A percentile compares a stretch with the other conserved stretches of the same genome.
These are phyloP conservation scores for Corythornis cristatus DNA, from an alignment of 2,113 vertebrate genomes.

Conservation along the genomic window DNA sequence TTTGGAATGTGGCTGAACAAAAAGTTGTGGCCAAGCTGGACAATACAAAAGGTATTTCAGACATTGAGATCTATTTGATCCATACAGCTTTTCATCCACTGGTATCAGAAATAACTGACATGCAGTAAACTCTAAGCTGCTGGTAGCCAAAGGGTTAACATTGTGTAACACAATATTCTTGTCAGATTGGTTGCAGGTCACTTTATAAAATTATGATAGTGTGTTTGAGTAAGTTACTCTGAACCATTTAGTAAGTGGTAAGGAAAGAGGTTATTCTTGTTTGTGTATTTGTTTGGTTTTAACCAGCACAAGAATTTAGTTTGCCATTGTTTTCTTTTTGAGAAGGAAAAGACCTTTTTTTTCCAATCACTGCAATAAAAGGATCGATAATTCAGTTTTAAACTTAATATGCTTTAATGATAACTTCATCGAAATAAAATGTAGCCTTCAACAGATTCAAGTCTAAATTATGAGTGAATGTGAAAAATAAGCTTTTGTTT, in stretches of 20 bases:
- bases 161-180: background rate
- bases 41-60: constrained; percentile 89
- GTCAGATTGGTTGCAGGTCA: background rate
- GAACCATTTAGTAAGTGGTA: background rate
- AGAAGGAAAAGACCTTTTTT: background rate
- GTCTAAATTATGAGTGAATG: background rate
- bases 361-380: background rate
- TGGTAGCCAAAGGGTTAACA: background rate
- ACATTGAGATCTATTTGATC: background rate
- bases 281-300: background rate
- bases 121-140: background rate
- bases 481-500: background rate
- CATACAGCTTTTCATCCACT: background rate
- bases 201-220: background rate
- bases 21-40: constrained; percentile 89
- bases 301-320: background rate
- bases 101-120: background rate
- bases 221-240: background rate
- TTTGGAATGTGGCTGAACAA: constrained; percentile 96
- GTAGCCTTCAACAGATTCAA: background rate
- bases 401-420: background rate
- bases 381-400: background rate
- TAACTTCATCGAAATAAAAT: background rate
- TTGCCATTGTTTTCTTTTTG: background rate
- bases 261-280: background rate